Evolutionary conservation across 2,797 vertebrate genomes (phyloP).

Genomic region (Cyprinella venusta): DNA sequence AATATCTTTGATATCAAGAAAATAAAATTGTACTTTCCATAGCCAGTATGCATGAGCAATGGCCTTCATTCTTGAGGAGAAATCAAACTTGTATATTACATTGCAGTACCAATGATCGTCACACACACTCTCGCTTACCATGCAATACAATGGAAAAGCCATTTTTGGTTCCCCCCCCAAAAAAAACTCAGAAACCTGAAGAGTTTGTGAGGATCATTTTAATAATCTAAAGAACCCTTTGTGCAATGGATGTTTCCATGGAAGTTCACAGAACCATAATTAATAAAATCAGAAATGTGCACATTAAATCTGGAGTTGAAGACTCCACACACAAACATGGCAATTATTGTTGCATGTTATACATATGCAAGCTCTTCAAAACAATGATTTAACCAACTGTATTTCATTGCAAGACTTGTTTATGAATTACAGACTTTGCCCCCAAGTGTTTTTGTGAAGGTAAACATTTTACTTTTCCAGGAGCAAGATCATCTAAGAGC

Average conservation of each 20-base stretch:
- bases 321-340: not conserved
- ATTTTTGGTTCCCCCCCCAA: not conserved
- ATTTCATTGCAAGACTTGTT: not conserved
- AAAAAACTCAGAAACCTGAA: not conserved
- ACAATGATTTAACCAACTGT: constrained; percentile 16
- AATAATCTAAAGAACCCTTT: not conserved
- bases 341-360: not conserved
- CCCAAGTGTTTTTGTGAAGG: constrained; percentile 10
- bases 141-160: too few species aligned
- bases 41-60: not conserved
- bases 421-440: constrained; percentile 17
- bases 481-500: not conserved
- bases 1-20: not conserved
- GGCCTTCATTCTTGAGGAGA: not conserved
- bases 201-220: not conserved
- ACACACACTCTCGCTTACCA: too few species aligned
- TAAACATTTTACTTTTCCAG: not conserved
- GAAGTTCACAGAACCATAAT: not conserved
- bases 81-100: not conserved
- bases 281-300: not conserved
- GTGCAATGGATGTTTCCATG: not conserved
- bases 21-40: not conserved
- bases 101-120: too few species aligned
- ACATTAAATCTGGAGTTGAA: not conserved
- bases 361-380: not conserved